Conservation (phyloP, 2,113 vertebrate species). For the Noturus placidus region DNA sequence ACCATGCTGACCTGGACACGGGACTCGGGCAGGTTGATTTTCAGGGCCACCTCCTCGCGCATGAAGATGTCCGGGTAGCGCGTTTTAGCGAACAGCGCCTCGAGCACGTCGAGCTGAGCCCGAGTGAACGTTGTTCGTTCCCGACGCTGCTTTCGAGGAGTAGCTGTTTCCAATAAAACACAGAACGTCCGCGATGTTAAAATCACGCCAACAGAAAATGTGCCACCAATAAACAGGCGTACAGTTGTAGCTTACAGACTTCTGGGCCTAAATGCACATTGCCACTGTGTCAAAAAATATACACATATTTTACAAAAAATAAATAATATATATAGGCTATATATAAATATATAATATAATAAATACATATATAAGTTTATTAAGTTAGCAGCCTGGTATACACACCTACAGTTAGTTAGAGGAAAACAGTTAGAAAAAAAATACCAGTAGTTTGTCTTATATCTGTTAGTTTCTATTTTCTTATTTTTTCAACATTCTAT, state of each 20-base stretch:
- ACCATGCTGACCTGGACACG: slow-evolving; percentile 83
- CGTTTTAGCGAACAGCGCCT: slow-evolving; percentile 93
- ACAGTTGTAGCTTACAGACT: background rate
- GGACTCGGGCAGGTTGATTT: slow-evolving; percentile 96
- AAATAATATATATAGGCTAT: no score
- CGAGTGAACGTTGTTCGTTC: slow-evolving; percentile 96
- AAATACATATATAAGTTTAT: background rate
- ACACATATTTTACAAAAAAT: background rate
- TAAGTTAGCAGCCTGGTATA: background rate
- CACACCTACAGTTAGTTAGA: background rate
- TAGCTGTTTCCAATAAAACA: slow-evolving; percentile 69
- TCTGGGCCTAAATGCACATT: background rate
- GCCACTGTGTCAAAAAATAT: background rate
- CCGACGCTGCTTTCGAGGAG: slow-evolving; percentile 92
- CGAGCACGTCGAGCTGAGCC: slow-evolving; percentile 92
- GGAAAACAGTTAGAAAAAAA: background rate
- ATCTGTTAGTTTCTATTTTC: no score
- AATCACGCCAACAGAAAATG: background rate
- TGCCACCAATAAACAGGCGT: background rate
- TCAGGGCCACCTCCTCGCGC: slow-evolving; percentile 95
- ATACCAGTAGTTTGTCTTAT: background rate
- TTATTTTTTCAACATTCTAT: background rate
- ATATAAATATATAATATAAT: no score
- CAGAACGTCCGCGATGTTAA: background rate
- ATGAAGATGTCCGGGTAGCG: slow-evolving; percentile 99